Conservation (phyloP, 1,140 invertebrate genomes). For the Heliothis virescens region DNA sequence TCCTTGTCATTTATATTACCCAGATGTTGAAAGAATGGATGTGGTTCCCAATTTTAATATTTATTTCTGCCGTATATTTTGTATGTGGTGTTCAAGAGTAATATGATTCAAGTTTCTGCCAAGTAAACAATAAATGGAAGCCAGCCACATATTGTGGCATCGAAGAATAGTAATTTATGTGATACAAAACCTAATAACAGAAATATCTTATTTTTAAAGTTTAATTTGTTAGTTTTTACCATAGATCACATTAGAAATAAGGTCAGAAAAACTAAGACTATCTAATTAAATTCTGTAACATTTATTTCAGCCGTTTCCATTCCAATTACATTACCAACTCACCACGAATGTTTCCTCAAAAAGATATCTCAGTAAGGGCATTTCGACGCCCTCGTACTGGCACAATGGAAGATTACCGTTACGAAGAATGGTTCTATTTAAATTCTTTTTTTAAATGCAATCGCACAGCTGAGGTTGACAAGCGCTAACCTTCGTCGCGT, state of each 20-base stretch:
- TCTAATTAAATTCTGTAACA: neutral
- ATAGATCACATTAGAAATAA: too few relatives aligned
- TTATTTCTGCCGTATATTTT: neutral
- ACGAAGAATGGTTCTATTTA: conserved; percentile 78
- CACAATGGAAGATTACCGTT: conserved; percentile 73
- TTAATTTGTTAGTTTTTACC: too few relatives aligned
- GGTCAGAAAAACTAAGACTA: too few relatives aligned
- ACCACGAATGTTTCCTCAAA: conserved; percentile 51
- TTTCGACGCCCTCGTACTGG: conserved; percentile 66
- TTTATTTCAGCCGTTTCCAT: neutral
- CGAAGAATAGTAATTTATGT: too few relatives aligned
- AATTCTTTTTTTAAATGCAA: conserved; percentile 58
- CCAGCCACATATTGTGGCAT: too few relatives aligned
- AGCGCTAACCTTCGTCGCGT: conserved; percentile 26
- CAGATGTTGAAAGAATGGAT: conserved; percentile 56
- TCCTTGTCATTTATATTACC: conserved; percentile 72
- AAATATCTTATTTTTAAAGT: too few relatives aligned
- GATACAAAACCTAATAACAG: too few relatives aligned
- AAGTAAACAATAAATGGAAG: too few relatives aligned
- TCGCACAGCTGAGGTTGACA: conserved; percentile 57
- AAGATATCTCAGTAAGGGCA: conserved; percentile 65
- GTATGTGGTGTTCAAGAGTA: neutral
- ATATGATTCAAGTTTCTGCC: too few relatives aligned
- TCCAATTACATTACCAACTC: conserved; percentile 29
- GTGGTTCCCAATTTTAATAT: conserved; percentile 16